Percentiles rank a stretch among this genome's conserved stretches.
phyloP scores from a whole-genome alignment of 64 coral and sea anemone genomes.

The Acropora yongei region DNA sequence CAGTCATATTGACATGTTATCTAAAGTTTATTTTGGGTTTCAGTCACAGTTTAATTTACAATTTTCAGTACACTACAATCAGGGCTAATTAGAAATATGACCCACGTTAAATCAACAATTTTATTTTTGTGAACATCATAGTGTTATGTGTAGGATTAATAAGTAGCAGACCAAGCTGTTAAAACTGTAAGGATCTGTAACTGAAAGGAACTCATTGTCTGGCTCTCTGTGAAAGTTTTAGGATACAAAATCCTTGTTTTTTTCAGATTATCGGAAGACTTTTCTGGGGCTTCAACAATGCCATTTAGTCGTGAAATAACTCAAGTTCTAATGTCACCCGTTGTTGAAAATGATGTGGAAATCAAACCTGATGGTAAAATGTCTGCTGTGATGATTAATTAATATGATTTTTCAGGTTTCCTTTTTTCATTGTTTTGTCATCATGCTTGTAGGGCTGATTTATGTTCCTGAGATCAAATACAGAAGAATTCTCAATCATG shows the following conservation, averaged over 20 bases:
- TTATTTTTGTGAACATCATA: too few relatives aligned
- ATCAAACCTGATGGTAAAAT: slow-evolving; percentile 96
- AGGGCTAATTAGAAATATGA: too few relatives aligned
- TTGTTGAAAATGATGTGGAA: slow-evolving; percentile 85
- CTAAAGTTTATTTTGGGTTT: too few relatives aligned
- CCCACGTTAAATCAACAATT: too few relatives aligned
- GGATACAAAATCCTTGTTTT: not conserved
- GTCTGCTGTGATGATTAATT: not conserved
- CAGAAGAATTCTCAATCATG: slow-evolving; percentile 88
- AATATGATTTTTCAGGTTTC: not conserved
- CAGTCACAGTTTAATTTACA: too few relatives aligned
- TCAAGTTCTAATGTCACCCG: slow-evolving; percentile 83
- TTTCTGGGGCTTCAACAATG: slow-evolving; percentile 70
- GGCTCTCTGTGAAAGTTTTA: not conserved
- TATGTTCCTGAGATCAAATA: slow-evolving; percentile 99
- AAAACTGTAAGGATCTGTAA: not conserved
- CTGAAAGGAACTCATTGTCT: not conserved
- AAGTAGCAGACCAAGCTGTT: too few relatives aligned
- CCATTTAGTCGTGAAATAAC: slow-evolving; percentile 72
- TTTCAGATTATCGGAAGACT: slow-evolving; percentile 70
- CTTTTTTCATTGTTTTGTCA: not conserved
- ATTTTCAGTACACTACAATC: too few relatives aligned
- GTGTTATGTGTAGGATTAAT: too few relatives aligned
- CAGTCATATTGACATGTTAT: too few relatives aligned
- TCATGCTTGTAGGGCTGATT: slow-evolving; percentile 67